These are phyloP conservation scores for Calameuta idolon DNA, from an alignment of 2,888 invertebrate genomes.

Conservation along the genomic window DNA sequence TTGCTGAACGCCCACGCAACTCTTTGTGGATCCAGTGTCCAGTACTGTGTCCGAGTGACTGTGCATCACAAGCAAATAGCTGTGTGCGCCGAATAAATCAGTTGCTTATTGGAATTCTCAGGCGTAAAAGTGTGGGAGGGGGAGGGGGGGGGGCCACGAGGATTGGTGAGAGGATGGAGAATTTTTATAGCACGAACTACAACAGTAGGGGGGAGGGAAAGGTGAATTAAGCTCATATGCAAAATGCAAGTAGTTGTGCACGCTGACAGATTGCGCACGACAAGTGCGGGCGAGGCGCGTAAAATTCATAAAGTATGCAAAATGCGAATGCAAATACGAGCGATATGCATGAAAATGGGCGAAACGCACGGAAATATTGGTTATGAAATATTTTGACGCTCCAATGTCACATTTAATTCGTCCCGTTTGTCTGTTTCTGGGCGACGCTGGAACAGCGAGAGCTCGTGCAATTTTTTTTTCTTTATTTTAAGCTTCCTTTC, in stretches of 20 bases:
- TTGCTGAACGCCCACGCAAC: conserved; percentile 30
- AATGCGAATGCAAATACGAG: conserved; percentile 61
- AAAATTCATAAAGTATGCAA: conserved; percentile 63
- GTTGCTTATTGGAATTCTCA: conserved; percentile 28
- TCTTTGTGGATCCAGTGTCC: background rate
- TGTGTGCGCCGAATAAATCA: conserved; percentile 23
- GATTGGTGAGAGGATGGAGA: too few species aligned
- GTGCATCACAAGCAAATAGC: background rate
- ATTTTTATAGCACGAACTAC: too few species aligned
- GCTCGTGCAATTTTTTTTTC: too few species aligned
- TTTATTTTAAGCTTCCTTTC: too few species aligned
- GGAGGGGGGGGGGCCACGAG: too few species aligned
- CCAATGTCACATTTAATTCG: conserved; percentile 4
- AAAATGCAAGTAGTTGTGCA: too few species aligned
- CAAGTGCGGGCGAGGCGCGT: conserved; percentile 37
- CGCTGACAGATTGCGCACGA: background rate
- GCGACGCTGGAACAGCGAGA: too few species aligned
- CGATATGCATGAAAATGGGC: conserved; percentile 60
- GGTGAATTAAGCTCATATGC: too few species aligned
- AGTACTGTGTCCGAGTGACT: too few species aligned
- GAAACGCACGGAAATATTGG: conserved; percentile 54
- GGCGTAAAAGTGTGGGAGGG: too few species aligned
- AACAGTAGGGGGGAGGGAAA: too few species aligned
- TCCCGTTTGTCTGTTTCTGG: too few species aligned
- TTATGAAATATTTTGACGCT: conserved; percentile 40